Evolutionary conservation across 2,113 vertebrate species (phyloP), one percentile per base, ranked within the genome.

Genomic region (Melanostigma gelatinosum): DNA sequence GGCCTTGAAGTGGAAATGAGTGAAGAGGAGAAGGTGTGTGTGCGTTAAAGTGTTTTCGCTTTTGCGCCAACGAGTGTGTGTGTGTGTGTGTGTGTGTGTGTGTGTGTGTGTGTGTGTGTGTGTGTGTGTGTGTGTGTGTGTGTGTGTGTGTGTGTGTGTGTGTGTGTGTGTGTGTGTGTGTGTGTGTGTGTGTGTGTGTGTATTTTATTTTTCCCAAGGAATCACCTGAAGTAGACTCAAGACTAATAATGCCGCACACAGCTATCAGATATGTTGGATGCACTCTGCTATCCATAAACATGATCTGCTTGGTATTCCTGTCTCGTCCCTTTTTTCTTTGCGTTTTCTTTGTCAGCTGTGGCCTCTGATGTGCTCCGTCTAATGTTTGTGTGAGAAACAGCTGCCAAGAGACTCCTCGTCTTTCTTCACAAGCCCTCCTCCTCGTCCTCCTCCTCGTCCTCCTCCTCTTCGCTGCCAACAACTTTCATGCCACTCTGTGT

Each of bases 1-100:
- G 20, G 63, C 87, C 89, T 92, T 92, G 87, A 94, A 93, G 90
- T 94, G 93, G 86, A 93, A 93, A 93, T 94, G 85, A 89, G 86
- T 66, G 48, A 16, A 71, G 67, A 24, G 60, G 55, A 18, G 3
- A 29, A 75, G 32, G 48, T 73, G 64, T 85, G 80, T 74, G 29
- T 16, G 77, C 64, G 12, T 20, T 8, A 22, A 52, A 52, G 65
- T 80, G 68, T 69, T 55, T 69, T 24, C 42, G 4, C 52, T 34
- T 34, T 27, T 9, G 48, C 40, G 61, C 16, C 7, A 10, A 42
- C 24, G 50, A 32, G 32, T 46, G 62, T 63, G 74, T 29, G 55
- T 6, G n/a, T 58, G 24, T 6, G 27, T 13, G 24, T 24, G 24
- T 24, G 24, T 24, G 24, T 24, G 24, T 24, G 24, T 24, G 24